Percentiles rank a stretch among this genome's conserved stretches.
phyloP scores from a whole-genome alignment of 2,113 vertebrate genomes.

The Elgaria multicarinata region DNA sequence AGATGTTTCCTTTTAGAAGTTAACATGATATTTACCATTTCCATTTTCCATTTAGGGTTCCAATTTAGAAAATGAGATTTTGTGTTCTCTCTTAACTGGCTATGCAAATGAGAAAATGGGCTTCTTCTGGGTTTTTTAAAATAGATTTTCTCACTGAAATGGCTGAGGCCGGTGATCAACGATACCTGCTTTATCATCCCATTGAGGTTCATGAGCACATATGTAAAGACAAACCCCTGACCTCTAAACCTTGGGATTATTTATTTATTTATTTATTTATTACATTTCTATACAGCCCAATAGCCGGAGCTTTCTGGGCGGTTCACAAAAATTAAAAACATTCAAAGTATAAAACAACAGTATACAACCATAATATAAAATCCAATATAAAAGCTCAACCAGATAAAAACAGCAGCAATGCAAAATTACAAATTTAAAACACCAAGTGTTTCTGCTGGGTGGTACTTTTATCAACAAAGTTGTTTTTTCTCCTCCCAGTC shows the following conservation, averaged over 20 bases:
- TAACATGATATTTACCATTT: neutral
- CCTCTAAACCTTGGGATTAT: neutral
- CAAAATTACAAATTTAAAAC: too few species aligned
- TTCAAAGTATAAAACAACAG: too few species aligned
- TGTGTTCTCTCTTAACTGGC: neutral
- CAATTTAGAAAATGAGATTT: neutral
- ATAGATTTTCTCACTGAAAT: neutral
- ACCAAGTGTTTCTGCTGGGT: too few species aligned
- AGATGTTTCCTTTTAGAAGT: slow-evolving; percentile 10
- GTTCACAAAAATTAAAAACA: too few species aligned
- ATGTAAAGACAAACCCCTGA: neutral
- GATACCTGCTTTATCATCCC: neutral
- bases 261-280: too few species aligned
- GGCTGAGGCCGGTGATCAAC: neutral
- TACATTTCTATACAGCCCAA: too few species aligned
- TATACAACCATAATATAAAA: too few species aligned
- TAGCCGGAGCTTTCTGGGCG: too few species aligned
- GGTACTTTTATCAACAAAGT: neutral
- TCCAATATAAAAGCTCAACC: too few species aligned
- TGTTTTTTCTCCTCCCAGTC: neutral
- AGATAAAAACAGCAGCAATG: too few species aligned
- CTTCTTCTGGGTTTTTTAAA: neutral
- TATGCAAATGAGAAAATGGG: neutral
- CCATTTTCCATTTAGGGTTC: neutral
- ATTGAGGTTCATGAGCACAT: neutral